These are phyloP conservation scores for Drosophila colorata DNA, from an alignment of 2,888 invertebrate species.

Conservation along the genomic window DNA sequence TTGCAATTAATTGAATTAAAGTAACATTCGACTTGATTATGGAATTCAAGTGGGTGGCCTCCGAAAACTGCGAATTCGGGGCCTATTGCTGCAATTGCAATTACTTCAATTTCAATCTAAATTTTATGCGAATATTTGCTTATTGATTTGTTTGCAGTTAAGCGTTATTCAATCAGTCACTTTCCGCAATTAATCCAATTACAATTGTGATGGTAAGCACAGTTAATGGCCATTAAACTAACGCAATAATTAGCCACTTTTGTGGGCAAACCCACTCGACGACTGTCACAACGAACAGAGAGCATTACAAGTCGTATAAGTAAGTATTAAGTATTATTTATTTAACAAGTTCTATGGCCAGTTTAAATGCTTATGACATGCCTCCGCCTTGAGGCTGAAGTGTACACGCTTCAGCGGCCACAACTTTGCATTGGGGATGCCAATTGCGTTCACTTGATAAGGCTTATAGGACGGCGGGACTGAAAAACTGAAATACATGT, in stretches of 20 bases:
- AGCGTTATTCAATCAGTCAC: slow-evolving; percentile 38
- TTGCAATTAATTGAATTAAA: slow-evolving; percentile 58
- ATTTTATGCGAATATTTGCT: not conserved
- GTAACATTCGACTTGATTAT: slow-evolving; percentile 59
- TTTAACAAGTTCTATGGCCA: slow-evolving; percentile 40
- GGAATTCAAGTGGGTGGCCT: slow-evolving; percentile 60
- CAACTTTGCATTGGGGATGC: slow-evolving; percentile 26
- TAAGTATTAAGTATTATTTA: slow-evolving; percentile 33
- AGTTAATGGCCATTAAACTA: slow-evolving; percentile 57
- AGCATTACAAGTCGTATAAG: slow-evolving; percentile 14
- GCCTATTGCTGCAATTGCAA: slow-evolving; percentile 54
- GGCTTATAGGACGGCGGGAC: slow-evolving; percentile 1
- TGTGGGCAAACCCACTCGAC: slow-evolving; percentile 49
- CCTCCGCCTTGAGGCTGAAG: slow-evolving; percentile 27
- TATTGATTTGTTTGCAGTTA: slow-evolving; percentile 13
- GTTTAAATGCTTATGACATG: slow-evolving; percentile 45
- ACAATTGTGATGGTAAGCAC: slow-evolving; percentile 59
- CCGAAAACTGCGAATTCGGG: slow-evolving; percentile 32
- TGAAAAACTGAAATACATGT: slow-evolving; percentile 9
- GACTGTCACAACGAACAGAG: slow-evolving; percentile 69
- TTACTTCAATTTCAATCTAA: not conserved
- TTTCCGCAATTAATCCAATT: slow-evolving; percentile 60
- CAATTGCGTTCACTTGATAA: slow-evolving; percentile 34
- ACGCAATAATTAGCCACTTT: slow-evolving; percentile 66
- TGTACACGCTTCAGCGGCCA: slow-evolving; percentile 39